phyloP scores from a whole-genome alignment of 2,888 invertebrate species.

The Drosophila siamana region DNA sequence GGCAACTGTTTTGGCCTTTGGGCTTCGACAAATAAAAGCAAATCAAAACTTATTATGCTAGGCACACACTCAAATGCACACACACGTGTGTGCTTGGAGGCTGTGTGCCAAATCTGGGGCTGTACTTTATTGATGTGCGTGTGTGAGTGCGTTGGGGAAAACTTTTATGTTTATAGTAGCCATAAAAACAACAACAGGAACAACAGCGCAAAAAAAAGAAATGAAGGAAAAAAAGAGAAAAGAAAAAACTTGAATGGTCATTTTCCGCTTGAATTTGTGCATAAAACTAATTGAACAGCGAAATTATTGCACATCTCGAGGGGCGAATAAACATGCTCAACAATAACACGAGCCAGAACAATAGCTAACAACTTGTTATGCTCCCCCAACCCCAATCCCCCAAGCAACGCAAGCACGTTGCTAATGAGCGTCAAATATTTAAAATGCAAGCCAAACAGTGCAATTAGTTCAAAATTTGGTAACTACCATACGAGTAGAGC shows the following conservation, averaged over 20 bases:
- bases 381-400: too few relatives aligned
- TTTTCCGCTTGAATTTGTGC: conserved; percentile 63
- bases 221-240: conserved; percentile 17
- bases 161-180: conserved; percentile 76
- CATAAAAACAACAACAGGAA: conserved; percentile 56
- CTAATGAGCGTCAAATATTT: conserved; percentile 56
- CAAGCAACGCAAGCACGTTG: conserved; percentile 22
- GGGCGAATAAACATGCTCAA: conserved; percentile 54
- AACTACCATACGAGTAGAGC: too few relatives aligned
- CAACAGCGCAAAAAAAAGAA: conserved; percentile 8
- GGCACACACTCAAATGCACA: conserved; percentile 51
- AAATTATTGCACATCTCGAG: conserved; percentile 71
- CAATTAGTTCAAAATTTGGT: conserved; percentile 44
- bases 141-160: conserved; percentile 50
- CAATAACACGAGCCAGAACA: conserved; percentile 23
- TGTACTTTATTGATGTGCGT: conserved; percentile 51
- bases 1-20: conserved; percentile 59
- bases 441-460: conserved; percentile 45
- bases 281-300: conserved; percentile 74
- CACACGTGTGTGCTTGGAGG: conserved; percentile 5
- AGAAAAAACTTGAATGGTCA: conserved; percentile 46
- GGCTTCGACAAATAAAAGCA: conserved; percentile 72
- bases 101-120: conserved; percentile 31
- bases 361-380: conserved; percentile 26
- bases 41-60: conserved; percentile 79